Evolutionary conservation across 2,888 invertebrate genomes (phyloP), one percentile per base, ranked within the genome.

Genomic region (Apotomis betuletana): DNA sequence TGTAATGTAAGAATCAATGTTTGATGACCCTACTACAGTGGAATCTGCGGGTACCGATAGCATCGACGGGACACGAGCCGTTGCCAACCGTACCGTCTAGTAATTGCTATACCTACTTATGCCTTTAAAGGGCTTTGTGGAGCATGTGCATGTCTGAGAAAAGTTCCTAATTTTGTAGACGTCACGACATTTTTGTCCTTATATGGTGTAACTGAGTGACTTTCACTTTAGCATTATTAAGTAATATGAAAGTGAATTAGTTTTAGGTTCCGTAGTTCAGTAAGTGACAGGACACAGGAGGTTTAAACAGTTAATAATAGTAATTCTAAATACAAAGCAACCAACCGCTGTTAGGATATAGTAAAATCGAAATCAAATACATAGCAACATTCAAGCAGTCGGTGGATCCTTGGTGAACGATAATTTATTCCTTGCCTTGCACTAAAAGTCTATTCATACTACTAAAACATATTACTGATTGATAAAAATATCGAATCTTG

Each of bases 31-130:
- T 3, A 83, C 73, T 85, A 15, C 55, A 83, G 86, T 85, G 83
- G 86, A 87, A 87, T 90, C 88, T 87, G 81, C 80, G 78, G 70
- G 77, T 73, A 75, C 77, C 83, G 90, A 90, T 91, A 90, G 79
- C 87, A 90, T 90, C 90, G 85, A 87, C 88, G 86, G 84, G 84
- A 78, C 83, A 70, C 72, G 61, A 64, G 72, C 72, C 67, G 61
- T 61, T 67, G 72, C 72, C 72, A 67, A 58, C 70, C 55, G 65
- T 70, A 67, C 71, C 68, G 61, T 55, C 65, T 65, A 67, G 72
- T 72, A 72, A 72, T 72, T 72, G 64, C 69, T 63, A 67, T 71
- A 71, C 71, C 62, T 67, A 57, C 67, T 58, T 61, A 61, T 71
- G 70, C 67, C 60, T 69, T 58, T 69, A 63, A 51, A 69, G 51